Evolutionary conservation across 2,113 vertebrate species (phyloP), one percentile per base, ranked within the genome.

Genomic region (Takifugu bimaculatus): DNA sequence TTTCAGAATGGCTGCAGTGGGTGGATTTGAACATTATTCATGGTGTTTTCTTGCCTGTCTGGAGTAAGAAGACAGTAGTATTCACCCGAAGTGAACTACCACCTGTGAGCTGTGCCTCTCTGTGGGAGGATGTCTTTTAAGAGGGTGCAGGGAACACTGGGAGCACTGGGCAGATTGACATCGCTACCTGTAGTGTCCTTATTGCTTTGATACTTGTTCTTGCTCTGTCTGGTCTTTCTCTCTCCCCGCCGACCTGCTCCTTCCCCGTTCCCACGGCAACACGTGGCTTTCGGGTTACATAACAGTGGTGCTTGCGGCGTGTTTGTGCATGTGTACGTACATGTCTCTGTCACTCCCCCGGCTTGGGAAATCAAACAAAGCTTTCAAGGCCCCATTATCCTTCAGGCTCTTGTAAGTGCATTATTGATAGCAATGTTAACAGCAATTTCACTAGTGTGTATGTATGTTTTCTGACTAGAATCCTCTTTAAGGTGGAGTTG

Each of bases 201-300:
- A 73, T 77, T 39, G 65, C 74, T 72, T 53, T 32, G 44, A 57
- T 57, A 35, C 35, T 50, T 26, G 13, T 44, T 27, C 62, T 53
- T 26, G 44, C 27, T 42, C 35, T 63, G 12, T 50, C 29, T 63
- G 39, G 51, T 50, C 32, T 6, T 54, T 26, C 20, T 42, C 54
- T 56, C 47, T 7, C 45, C 53, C 50, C 44, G 9, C 54, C 56
- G 35, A 53, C 58, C 26, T 2, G 5, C 72, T 68, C 50, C 68
- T 63, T 69, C 47, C 55, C 20, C 3, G 64, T 84, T 84, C 75
- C 81, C 83, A 80, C 65, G 57, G 83, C 77, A 77, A 79, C 77
- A 69, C 54, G 54, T 77, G 76, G 75, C 75, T 77, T 26, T 55
- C 51, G 68, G 20, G 69, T 87, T 84, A 74, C 77, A 72, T 84